Base-by-base conservation (phyloP, 2,113 vertebrate genomes). In the Calypte anna region DNA sequence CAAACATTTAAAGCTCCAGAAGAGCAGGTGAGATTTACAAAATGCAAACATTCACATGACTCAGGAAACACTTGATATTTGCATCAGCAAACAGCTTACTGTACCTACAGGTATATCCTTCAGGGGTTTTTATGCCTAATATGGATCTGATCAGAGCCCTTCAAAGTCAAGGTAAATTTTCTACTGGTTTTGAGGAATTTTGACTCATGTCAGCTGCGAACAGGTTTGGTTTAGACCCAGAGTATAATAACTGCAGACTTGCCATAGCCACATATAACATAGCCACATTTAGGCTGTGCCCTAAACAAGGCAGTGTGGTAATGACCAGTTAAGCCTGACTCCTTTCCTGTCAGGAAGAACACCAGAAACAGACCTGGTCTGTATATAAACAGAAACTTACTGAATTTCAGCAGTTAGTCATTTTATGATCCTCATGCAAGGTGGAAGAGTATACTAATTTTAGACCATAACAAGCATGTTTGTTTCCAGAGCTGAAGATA, bases 391-490 rank as follows among this genome's bases (percentile, higher is more conserved):
- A 95, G 90, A 67, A 91, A 92, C 68, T 70, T 72, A 48, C 73
- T 36, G 40, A 46, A 90, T 83, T 90, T 81, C 58, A 68, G 43
- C 57, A 78, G 61, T 74, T 86, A 83, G 90, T 78, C 90, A 86
- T 31, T 51, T 75, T 76, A 84, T 86, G 88, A 88, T 31, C 53
- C 43, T 44, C 75, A 66, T 57, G 59, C 79, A 92, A 96, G 82
- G 61, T 85, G 50, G 62, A 94, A 93, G 48, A 88, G 69, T 40
- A 74, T 85, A 88, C 70, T 94, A 92, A 95, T 86, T 97, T 97
- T 97, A 91, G 93, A 55, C 51, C 31, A 36, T 97, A 97, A 97
- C 95, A 90, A 50, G 76, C 94, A 91, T 69, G 89, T 92, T 92
- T 95, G 73, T 91, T 96, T 96, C 59, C 46, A 75, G 85, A 94